Evolutionary conservation across 2,888 invertebrate genomes (phyloP), one percentile per base, ranked within the genome.

Genomic region (Heterodera filipjevi): DNA sequence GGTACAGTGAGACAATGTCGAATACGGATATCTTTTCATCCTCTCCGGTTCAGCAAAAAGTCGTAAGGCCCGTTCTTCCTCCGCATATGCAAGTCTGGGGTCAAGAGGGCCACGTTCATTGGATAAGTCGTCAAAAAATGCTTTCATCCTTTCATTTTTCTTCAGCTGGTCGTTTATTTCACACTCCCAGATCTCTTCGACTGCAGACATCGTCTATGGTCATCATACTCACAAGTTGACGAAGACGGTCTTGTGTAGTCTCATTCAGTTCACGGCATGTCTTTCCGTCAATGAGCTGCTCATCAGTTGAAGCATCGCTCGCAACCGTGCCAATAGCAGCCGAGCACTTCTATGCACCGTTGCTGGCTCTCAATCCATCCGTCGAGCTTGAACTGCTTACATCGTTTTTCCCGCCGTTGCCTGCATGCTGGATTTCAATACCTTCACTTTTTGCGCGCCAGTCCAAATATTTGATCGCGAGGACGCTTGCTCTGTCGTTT

Each of bases 1-100:
- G 64, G 27, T 64, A 64, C n/a, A 64, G 64, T 27, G 64, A 64
- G n/a, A 64, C 64, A 64, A 64, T 64, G 64, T 39, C 74, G 27
- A 49, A 39, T 14, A 46, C 49, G n/a, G 74, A 73, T 22, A 73
- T 73, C 49, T 32, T 22, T 32, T 70, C 22, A 32, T 32, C 71
- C 39, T 22, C 27, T 30, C 33, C 39, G 32, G n/a, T 39, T 70
- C n/a, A 22, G 71, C 3, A n/a, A 27, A 70, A 22, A 70, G 71
- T n/a, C 33, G 22, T 22, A 35, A 32, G 27, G 71, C 27, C 71
- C 3, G 71, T 70, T 39, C 71, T 70, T 22, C 71, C 71, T 3
- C 71, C 71, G 30, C n/a, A 70, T 70, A 70, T 22, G 33, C 71
- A 22, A 35, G 71, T 22, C 71, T 22, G 6, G 71, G 71, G 32